Evolutionary conservation across 2,888 invertebrate genomes (phyloP), one percentile per base, ranked within the genome.

Genomic region (Anagyrus pseudococci): DNA sequence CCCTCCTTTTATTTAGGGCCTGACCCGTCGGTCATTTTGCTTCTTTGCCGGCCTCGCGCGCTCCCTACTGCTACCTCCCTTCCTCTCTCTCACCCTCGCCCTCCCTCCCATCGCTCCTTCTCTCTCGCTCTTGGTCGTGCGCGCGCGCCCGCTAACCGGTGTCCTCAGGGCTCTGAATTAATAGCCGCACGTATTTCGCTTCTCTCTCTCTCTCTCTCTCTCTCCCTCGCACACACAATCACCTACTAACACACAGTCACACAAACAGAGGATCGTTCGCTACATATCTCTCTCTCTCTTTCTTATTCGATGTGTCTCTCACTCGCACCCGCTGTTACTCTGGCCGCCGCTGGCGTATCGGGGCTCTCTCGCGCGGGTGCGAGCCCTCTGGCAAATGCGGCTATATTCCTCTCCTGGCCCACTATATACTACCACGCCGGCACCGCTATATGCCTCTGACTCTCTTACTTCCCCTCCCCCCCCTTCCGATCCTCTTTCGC

Each of bases 1-100:
- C 74, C 73, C 75, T 75, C 74, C 74, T 79, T 78, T 79, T 79
- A 79, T 79, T 79, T 79, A 77, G 76, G 77, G 75, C 72, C 77
- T 77, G 77, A 77, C 77, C 78, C 76, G 72, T 71, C 74, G 75
- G 72, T 72, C 72, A 73, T 74, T 75, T 73, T 72, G 74, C 72
- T 72, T 71, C 73, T 76, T 72, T 72, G 71, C 72, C 71, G 68
- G 68, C 68, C 68, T 43, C 29, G 46, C 61, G 53, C 57, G 26
- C 29, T 48, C 60, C 46, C 37, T 40, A 17, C 25, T 41, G 41
- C 50, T 50, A 22, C n/a, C 43, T 44, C 41, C 43, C 33, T 41
- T 19, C 47, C 29, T 43, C 54, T 50, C 46, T 23, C 46, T 20
- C 40, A n/a, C n/a, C n/a, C n/a, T n/a, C n/a, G n/a, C n/a, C n/a